Base-by-base conservation (phyloP, 2,888 invertebrate genomes). In the Agriotes lineatus region DNA sequence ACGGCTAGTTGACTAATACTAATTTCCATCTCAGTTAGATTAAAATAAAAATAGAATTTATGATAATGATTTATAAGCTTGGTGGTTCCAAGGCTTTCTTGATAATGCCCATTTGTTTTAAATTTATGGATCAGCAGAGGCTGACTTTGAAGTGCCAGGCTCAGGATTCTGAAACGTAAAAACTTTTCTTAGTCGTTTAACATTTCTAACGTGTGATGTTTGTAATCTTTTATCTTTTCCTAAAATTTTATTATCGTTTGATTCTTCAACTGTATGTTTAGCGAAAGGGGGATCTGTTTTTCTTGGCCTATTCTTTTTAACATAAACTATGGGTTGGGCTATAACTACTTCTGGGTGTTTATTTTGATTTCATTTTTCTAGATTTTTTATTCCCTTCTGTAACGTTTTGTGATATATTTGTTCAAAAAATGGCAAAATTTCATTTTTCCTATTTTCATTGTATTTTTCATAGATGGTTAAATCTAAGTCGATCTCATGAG, bases 11-110 rank as follows among this genome's bases (percentile, higher is more conserved):
- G 35, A 35, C 16, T 62, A 45, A 64, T 70, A 61, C 59, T 71
- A 42, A 64, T 20, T 42, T 72, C 71, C 69, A 72, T 59, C n/a
- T 57, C 33, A 52, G 52, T 74, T 14, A 74, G 60, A 37, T 74
- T 72, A 69, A 74, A 74, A 61, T 73, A 73, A 37, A 74, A 74
- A 61, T 73, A 73, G 30, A 73, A 74, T 33, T 73, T 73, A 54
- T 73, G 74, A 48, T 65, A 74, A 62, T 74, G 69, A 35, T 14
- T 35, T 16, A 56, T 30, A 19, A 35, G 57, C 35, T 56, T 74
- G n/a, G 63, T 54, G 30, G 45, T 9, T 50, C 73, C 69, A 33
- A 74, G 20, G 9, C 70, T 50, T 66, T 73, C 72, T 10, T 61
- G n/a, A 14, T 73, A 63, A 45, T 68, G 70, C 30, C 73, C 72